Conservation (phyloP, 2,888 invertebrate genomes). For the Apamea epomidion region DNA sequence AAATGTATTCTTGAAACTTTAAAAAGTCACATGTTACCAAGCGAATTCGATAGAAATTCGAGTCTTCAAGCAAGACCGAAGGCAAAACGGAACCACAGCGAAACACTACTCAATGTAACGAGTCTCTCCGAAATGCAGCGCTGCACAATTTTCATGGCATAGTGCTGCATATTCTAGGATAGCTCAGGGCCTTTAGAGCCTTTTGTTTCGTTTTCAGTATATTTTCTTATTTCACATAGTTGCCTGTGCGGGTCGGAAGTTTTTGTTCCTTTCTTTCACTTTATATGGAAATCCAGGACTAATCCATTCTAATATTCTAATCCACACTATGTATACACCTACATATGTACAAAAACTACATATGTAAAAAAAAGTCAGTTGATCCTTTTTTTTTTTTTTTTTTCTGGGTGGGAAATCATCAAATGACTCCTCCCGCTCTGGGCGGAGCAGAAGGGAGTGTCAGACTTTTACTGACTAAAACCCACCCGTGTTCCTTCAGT, state of each 20-base stretch:
- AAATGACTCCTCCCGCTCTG: no score
- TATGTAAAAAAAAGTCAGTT: no score
- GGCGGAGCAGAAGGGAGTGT: no score
- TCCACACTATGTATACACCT: no score
- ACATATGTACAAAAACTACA: no score
- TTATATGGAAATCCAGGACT: not conserved
- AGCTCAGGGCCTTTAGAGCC: slow-evolving; percentile 4
- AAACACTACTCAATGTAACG: slow-evolving; percentile 35
- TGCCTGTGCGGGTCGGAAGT: not conserved
- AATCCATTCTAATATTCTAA: not conserved
- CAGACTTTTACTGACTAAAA: no score
- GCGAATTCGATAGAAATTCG: slow-evolving; percentile 2
- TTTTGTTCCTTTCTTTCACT: not conserved
- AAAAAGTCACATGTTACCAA: not conserved
- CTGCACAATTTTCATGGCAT: not conserved
- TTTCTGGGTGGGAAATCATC: no score
- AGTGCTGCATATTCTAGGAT: slow-evolving; percentile 22
- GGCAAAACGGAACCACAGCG: slow-evolving; percentile 6
- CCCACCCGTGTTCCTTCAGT: no score
- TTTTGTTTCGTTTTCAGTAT: slow-evolving; percentile 28
- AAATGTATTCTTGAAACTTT: not conserved
- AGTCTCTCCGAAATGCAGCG: slow-evolving; percentile 8
- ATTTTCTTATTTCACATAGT: slow-evolving; percentile 12
- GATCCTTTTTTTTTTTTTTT: no score
- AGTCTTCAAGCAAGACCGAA: not conserved